Percentiles rank a stretch among this genome's conserved stretches.
phyloP scores from a whole-genome alignment of 2,888 invertebrate genomes.

The Torymus aiolomorphi region DNA sequence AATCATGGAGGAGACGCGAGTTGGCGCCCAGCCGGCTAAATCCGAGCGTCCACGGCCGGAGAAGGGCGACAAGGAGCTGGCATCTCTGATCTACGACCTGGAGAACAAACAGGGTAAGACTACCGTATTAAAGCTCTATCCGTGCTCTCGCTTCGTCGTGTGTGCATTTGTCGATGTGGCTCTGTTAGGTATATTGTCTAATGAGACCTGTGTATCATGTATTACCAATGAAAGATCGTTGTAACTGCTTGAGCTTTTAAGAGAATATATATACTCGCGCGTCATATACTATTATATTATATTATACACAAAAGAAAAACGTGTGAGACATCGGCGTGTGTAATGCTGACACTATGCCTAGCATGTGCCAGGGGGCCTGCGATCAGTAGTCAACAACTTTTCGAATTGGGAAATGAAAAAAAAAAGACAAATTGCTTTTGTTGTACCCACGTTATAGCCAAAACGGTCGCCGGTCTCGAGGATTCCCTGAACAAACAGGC shows the following conservation, averaged over 20 bases:
- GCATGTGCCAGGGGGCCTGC: conserved; percentile 67
- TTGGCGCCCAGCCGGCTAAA: conserved; percentile 28
- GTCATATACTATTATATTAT: conserved; percentile 4
- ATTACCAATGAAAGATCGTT: background rate
- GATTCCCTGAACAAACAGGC: conserved; percentile 93
- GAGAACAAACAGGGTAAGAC: conserved; percentile 89
- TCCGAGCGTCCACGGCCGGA: conserved; percentile 42
- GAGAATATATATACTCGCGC: background rate
- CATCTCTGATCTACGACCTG: conserved; percentile 86
- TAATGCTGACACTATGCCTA: conserved; percentile 71
- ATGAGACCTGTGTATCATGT: conserved; percentile 19
- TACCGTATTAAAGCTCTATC: too few relatives aligned
- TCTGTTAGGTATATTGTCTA: conserved; percentile 74
- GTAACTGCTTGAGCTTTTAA: conserved; percentile 45
- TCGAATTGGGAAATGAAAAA: conserved; percentile 61
- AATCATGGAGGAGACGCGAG: conserved; percentile 51
- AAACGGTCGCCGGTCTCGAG: conserved; percentile 92
- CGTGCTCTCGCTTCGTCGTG: background rate
- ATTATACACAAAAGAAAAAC: conserved; percentile 40
- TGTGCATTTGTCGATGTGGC: conserved; percentile 61
- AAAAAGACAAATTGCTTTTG: conserved; percentile 31
- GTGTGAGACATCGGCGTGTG: conserved; percentile 73
- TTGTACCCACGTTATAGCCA: conserved; percentile 81
- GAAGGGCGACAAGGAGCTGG: conserved; percentile 67
- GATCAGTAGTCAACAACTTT: conserved; percentile 63